A percentile compares a stretch with the other conserved stretches of the same genome.
phyloP scores from a whole-genome alignment of 2,888 invertebrate genomes.

The Physocephala rufipes region DNA sequence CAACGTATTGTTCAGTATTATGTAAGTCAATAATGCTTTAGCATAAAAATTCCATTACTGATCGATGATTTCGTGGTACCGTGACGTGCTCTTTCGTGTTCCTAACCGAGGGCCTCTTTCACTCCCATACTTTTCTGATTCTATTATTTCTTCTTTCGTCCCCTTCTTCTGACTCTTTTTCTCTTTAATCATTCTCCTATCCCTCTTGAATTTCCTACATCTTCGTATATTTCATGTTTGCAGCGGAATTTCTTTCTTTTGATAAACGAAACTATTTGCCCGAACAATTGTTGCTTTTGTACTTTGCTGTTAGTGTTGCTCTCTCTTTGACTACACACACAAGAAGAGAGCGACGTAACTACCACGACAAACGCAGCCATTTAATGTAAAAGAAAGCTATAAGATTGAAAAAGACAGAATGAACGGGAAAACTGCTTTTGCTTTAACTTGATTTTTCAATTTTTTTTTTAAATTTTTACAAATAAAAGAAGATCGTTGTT shows the following conservation, averaged over 20 bases:
- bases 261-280: constrained; percentile 47
- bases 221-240: constrained; percentile 48
- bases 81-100: background rate
- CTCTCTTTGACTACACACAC: no score
- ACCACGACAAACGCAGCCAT: constrained; percentile 46
- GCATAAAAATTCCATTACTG: background rate
- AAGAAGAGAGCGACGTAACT: no score
- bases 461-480: background rate
- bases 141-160: background rate
- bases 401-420: constrained; percentile 2
- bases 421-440: background rate
- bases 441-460: background rate
- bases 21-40: background rate
- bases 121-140: constrained; percentile 20
- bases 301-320: constrained; percentile 46
- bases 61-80: constrained; percentile 3
- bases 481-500: constrained; percentile 40
- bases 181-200: background rate
- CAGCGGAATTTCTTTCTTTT: constrained; percentile 60
- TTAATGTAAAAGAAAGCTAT: constrained; percentile 43
- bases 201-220: no score
- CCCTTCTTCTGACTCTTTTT: background rate
- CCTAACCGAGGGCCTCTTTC: background rate
- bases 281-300: background rate
- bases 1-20: background rate